phyloP scores from a whole-genome alignment of 1,140 invertebrate species.

The Halesus radiatus region DNA sequence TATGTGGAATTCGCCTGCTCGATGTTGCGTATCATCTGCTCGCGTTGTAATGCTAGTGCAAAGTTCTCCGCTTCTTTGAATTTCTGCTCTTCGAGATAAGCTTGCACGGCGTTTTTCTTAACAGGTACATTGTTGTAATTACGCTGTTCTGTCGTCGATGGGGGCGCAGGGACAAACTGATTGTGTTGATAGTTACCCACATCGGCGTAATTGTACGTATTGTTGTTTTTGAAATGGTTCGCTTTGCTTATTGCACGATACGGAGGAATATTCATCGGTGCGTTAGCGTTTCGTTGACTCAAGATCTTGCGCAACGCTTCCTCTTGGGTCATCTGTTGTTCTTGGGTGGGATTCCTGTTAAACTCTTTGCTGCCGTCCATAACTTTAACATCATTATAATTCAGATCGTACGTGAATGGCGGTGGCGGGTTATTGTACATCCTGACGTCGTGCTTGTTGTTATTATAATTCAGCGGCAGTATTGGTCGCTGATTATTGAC shows the following conservation, averaged over 20 bases:
- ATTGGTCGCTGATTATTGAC: slow-evolving; percentile 26
- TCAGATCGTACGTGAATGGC: slow-evolving; percentile 38
- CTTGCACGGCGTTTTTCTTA: slow-evolving; percentile 32
- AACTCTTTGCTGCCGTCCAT: slow-evolving; percentile 1
- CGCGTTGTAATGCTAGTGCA: not conserved
- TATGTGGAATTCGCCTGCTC: slow-evolving; percentile 38
- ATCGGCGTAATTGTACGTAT: slow-evolving; percentile 26
- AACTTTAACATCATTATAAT: slow-evolving; percentile 22
- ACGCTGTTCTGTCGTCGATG: not conserved
- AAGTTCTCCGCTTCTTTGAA: slow-evolving; percentile 28
- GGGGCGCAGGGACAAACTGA: slow-evolving; percentile 17
- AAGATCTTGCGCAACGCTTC: slow-evolving; percentile 7
- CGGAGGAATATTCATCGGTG: not conserved
- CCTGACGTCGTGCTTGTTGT: slow-evolving; percentile 46
- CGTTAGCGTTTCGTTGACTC: not conserved
- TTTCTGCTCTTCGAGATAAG: slow-evolving; percentile 29
- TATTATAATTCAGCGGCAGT: slow-evolving; percentile 34
- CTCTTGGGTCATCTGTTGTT: not conserved
- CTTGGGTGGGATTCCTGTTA: not conserved
- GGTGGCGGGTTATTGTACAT: slow-evolving; percentile 28
- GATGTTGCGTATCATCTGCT: slow-evolving; percentile 38
- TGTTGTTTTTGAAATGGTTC: slow-evolving; percentile 22
- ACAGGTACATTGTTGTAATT: not conserved
- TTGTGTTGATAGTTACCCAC: slow-evolving; percentile 15
- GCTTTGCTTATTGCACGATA: slow-evolving; percentile 43